Base-by-base conservation (phyloP, 2,888 invertebrate species). In the Pollenia griseotomentosa region DNA sequence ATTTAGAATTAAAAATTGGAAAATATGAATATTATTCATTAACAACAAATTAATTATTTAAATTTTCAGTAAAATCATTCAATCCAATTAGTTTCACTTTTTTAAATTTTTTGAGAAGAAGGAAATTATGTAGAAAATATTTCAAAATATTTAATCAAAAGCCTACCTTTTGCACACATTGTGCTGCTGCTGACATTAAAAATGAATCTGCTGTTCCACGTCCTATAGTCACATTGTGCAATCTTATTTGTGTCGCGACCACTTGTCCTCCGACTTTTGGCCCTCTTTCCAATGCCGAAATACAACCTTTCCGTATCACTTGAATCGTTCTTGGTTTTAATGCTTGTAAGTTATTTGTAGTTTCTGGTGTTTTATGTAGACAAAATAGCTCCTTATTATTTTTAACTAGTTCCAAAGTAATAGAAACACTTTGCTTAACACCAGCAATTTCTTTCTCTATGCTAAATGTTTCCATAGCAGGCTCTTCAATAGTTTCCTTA, bases 231-330 rank as follows among this genome's bases (percentile, higher is more conserved):
- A 97, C 94, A 94, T 95, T 96, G 92, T 98, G 97, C 77, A 99
- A 93, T 81, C 95, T 95, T 57, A 97, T 95, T 89, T 96, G 95
- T 0, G 96, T 95, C 90, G 97, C 96, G 61, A 97, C 95, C 48
- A 97, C 97, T 80, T 97, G 97, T 90, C 96, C 98, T 44, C 97
- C 96, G 33, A 99, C 94, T 90, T 97, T 95, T 0, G 99, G 98
- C 12, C 99, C 99, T 92, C 96, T 95, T 70, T 94, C 91, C 8
- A 98, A 93, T 0, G 96, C 97, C 2, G 96, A 94, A 51, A 93
- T 92, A 2, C 97, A 94, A 0, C 98, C 98, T 89, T 95, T 95
- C 80, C 95, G 95, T 33, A 98, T 94, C 2, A 97, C 96, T 78
- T 95, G 94, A 90, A 97, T 91, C 87, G 95, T 95, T 71, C 95